Base-by-base conservation (phyloP, 2,113 vertebrate species). In the Platichthys flesus region DNA sequence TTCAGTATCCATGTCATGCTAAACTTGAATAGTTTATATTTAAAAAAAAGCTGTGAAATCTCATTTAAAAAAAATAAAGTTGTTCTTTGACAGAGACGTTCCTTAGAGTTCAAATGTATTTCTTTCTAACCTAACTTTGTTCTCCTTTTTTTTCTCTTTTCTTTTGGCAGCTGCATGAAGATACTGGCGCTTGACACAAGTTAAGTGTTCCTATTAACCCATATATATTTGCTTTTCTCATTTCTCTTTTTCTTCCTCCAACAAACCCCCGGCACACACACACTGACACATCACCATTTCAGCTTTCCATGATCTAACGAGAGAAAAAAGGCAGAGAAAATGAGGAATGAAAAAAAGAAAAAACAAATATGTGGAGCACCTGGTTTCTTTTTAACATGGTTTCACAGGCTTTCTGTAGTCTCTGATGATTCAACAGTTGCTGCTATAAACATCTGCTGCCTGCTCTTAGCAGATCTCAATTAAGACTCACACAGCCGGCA, bases 371-470 rank as follows among this genome's bases (percentile, higher is more conserved):
- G 83, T 77, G 70, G 57, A 93, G 83, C 92, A 95, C 94, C 93
- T 94, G 92, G 90, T 90, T 89, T 79, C 70, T 83, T 89, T 89
- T 89, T 78, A 87, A 89, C 81, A 63, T 78, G 79, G 87, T 92
- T 94, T 91, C 81, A 81, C 85, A 85, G 84, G 88, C 90, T 91
- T 77, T 80, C 87, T 63, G 73, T 67, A 76, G 88, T 94, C 94
- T 94, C 93, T 78, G 89, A 90, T 92, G 93, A 94, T 94, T 93
- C 91, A 93, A 93, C 93, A 93, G 93, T 93, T 94, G 92, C 91
- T 73, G 86, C 85, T 90, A 82, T 87, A 91, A 91, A 94, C 94
- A 95, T 94, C 94, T 95, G 94, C 91, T 91, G 85, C 89, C 89
- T 92, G 89, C 91, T 93, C 91, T 93, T 89, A 92, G 92, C 90